phyloP scores from a whole-genome alignment of 1,140 invertebrate genomes.

The Bactericera cockerelli region DNA sequence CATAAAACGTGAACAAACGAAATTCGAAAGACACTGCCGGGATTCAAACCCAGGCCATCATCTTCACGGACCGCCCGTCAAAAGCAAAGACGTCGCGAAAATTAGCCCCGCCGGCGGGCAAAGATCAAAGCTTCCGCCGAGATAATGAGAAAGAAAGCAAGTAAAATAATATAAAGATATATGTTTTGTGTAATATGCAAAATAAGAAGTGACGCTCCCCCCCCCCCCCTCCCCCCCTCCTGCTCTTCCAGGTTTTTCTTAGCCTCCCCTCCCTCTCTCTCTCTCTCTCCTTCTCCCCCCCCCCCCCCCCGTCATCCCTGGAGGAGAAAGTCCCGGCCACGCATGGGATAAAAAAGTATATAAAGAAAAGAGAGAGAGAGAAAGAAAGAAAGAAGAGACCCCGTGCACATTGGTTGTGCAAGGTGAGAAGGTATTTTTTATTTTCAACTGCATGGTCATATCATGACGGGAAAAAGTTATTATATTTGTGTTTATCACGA shows the following conservation, averaged over 20 bases:
- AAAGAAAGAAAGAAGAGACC: no score
- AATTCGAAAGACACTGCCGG: no score
- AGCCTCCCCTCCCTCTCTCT: neutral
- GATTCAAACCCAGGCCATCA: no score
- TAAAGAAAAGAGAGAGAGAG: no score
- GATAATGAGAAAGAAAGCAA: neutral
- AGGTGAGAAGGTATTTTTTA: neutral
- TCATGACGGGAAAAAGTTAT: no score
- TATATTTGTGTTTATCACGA: no score
- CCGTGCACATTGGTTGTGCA: neutral
- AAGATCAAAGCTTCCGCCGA: no score
- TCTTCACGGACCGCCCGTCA: no score
- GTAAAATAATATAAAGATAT: conserved; percentile 6
- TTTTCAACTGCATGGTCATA: no score
- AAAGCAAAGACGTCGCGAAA: no score
- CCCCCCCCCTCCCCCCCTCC: neutral
- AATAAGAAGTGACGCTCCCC: conserved; percentile 10
- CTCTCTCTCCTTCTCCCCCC: neutral
- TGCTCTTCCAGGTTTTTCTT: neutral
- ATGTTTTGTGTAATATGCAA: conserved; percentile 9
- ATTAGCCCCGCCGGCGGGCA: no score
- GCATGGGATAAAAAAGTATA: conserved; percentile 1
- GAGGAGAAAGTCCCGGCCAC: conserved; percentile 8
- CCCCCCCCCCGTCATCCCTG: neutral
- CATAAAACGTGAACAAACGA: no score